Evolutionary conservation across 2,888 invertebrate genomes (phyloP).

Genomic region (Apeira syringaria): DNA sequence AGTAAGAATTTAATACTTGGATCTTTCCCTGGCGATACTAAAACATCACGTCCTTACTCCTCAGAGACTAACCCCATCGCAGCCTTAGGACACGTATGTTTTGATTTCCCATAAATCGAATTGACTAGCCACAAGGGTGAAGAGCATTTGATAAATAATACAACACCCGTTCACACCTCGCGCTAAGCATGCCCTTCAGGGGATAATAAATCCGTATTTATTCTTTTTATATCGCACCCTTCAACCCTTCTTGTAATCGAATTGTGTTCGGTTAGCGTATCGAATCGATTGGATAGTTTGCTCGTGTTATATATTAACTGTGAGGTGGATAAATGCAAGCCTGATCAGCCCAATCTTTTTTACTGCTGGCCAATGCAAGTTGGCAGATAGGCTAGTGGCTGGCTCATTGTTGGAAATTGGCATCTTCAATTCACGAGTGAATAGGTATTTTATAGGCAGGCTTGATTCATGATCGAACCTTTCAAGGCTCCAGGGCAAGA

Average conservation of each 20-base stretch:
- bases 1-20: too few species aligned
- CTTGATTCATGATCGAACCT: too few species aligned
- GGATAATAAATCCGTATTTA: conserved; percentile 83
- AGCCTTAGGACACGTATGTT: conserved; percentile 54
- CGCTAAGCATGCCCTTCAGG: conserved; percentile 75
- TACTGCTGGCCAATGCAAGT: too few species aligned
- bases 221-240: conserved; percentile 74
- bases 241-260: conserved; percentile 69
- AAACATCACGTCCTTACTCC: conserved; percentile 6
- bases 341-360: too few species aligned
- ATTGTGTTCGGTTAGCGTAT: conserved; percentile 68
- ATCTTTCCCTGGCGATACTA: too few species aligned
- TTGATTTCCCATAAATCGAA: conserved; percentile 70
- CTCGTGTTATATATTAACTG: conserved; percentile 26
- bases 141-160: conserved; percentile 70
- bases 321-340: too few species aligned
- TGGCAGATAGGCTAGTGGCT: too few species aligned
- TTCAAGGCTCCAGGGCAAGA: too few species aligned
- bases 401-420: too few species aligned
- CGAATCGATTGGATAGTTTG: conserved; percentile 66
- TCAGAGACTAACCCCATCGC: conserved; percentile 12
- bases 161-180: conserved; percentile 76
- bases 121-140: conserved; percentile 68
- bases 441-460: too few species aligned
- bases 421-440: too few species aligned